Conservation (phyloP, 2,113 vertebrate genomes). For the Bostrychus sinensis region DNA sequence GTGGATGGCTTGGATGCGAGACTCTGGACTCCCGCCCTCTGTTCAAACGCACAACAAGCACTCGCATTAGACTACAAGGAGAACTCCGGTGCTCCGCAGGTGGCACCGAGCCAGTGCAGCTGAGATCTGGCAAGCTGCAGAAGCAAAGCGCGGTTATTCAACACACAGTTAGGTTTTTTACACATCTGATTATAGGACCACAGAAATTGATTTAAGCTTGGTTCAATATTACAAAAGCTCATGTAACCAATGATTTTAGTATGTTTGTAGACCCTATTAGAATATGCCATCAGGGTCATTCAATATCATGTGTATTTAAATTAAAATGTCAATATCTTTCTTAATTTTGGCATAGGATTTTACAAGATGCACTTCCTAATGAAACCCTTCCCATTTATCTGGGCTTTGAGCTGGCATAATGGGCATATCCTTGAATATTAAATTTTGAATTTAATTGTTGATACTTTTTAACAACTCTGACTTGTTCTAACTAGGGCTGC, state of each 20-base stretch:
- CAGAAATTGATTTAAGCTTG: background rate
- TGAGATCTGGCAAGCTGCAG: conserved; percentile 20
- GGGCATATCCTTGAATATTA: no score
- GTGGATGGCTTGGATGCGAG: conserved; percentile 91
- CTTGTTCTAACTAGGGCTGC: no score
- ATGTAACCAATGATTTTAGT: background rate
- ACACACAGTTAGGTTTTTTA: conserved; percentile 21
- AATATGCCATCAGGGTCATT: no score
- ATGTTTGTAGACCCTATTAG: no score
- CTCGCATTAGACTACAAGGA: conserved; percentile 44
- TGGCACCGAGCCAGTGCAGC: conserved; percentile 49
- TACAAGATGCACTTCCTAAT: no score
- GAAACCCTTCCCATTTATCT: no score
- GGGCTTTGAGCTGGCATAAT: no score
- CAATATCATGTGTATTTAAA: no score
- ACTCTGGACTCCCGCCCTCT: conserved; percentile 93
- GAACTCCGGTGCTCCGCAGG: conserved; percentile 23
- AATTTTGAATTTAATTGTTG: no score
- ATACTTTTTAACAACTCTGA: no score
- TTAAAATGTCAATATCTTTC: no score
- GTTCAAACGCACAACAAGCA: conserved; percentile 48
- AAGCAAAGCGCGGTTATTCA: conserved; percentile 24
- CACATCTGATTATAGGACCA: conserved; percentile 7
- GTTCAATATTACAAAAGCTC: background rate
- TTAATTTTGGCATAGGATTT: no score